Base-by-base conservation (phyloP, 2,888 invertebrate genomes). In the Xestoiulus laeticollis region DNA sequence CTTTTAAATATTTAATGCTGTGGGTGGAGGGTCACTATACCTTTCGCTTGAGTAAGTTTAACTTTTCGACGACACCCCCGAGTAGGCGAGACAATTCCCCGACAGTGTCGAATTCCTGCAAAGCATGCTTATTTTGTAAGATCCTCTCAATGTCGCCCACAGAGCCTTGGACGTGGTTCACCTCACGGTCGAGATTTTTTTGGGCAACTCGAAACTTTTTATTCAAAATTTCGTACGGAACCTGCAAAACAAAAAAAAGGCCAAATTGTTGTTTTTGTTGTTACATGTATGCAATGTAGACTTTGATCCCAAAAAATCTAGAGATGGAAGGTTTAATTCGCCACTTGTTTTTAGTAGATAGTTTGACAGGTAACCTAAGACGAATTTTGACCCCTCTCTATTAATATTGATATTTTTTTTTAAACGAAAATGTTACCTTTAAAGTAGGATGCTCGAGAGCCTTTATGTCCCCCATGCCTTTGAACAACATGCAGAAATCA, bases 221-320 rank as follows among this genome's bases (percentile, higher is more conserved):
- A 93, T 99, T 99, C 90, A 99, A 94, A 86, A 99, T 95, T 93
- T 99, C 99, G 91, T 99, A 99, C 1, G 99, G 99, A 89, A 99
- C 98, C 97, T 97, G 53, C 19, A n/a, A 59, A 33, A 48, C 16
- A 85, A 86, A 22, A 33, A 44, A 1, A 22, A 82, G 26, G 10
- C 5, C 5, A 30, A 10, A 82, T 82, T 8, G 30, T 14, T n/a
- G n/a, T n/a, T n/a, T 4, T 82, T n/a, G 82, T 82, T 82, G 26
- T 26, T 19, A n/a, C n/a, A n/a, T n/a, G n/a, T n/a, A n/a, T n/a
- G 22, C 2, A 22, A 22, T 8, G 78, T 2, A 68, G n/a, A 2
- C 2, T 68, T 68, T 2, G 78, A 68, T 22, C 78, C 8, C 8
- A 2, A 5, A 68, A 26, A 5, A 68, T 68, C 78, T 8, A 26